Evolutionary conservation across 2,113 vertebrate genomes (phyloP).

Genomic region (Rhineura floridana): DNA sequence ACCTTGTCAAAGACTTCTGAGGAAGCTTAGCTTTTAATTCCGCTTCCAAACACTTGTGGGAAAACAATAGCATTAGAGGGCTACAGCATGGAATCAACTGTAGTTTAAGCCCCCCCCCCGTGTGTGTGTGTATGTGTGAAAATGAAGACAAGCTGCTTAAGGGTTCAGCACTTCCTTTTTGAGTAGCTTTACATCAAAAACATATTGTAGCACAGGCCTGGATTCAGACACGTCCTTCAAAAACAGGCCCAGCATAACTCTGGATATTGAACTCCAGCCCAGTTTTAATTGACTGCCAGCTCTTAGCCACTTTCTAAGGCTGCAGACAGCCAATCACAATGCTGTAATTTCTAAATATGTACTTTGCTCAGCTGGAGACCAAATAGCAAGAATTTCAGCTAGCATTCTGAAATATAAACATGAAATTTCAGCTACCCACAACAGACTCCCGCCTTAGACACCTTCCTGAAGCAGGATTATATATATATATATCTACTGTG

Average conservation of each 20-base stretch:
- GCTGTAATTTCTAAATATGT: conserved; percentile 70
- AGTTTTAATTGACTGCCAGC: conserved; percentile 79
- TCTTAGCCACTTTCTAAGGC: conserved; percentile 74
- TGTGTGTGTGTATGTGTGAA: conserved; percentile 50
- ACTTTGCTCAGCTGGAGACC: conserved; percentile 62
- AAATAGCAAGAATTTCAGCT: conserved; percentile 64
- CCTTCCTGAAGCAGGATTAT: conserved; percentile 36
- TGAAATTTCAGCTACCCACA: conserved; percentile 57
- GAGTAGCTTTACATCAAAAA: conserved; percentile 80
- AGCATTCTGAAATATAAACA: conserved; percentile 70
- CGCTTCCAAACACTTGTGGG: not conserved
- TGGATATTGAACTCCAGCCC: conserved; percentile 74
- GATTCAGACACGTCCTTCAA: conserved; percentile 73
- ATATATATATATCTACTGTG: conserved; percentile 12
- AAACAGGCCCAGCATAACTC: conserved; percentile 73
- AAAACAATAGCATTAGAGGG: not conserved
- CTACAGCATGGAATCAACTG: not conserved
- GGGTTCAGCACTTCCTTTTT: conserved; percentile 76
- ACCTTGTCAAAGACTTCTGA: too few species aligned
- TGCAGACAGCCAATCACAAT: conserved; percentile 71
- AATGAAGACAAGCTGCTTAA: conserved; percentile 74
- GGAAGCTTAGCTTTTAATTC: too few species aligned
- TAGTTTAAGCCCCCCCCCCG: not conserved
- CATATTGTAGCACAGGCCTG: conserved; percentile 66
- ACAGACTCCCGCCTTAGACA: conserved; percentile 56